Percentiles rank a stretch among this genome's conserved stretches.
phyloP scores from a whole-genome alignment of 2,888 invertebrate species.

The Eristalis tenax region DNA sequence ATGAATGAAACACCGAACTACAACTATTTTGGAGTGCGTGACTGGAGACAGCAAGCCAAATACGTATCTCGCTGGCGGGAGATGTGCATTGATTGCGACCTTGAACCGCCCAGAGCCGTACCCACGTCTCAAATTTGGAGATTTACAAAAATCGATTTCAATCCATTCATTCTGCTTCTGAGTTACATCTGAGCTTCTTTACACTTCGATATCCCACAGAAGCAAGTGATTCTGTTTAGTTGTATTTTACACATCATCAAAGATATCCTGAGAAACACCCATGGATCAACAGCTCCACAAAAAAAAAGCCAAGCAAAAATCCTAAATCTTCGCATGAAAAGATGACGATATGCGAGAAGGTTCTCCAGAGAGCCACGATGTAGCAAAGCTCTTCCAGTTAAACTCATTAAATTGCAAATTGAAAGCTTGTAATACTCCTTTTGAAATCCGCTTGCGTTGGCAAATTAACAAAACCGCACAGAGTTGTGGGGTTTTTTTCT shows the following conservation, averaged over 20 bases:
- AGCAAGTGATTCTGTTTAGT: neutral
- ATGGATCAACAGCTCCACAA: neutral
- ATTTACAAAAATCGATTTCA: no score
- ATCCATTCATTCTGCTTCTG: no score
- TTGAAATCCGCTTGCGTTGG: conserved; percentile 36
- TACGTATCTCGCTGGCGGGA: no score
- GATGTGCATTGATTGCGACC: no score
- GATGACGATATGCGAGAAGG: neutral
- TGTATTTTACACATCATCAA: neutral
- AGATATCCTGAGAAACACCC: neutral
- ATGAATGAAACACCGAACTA: no score
- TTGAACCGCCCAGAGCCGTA: no score
- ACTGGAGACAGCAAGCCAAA: no score
- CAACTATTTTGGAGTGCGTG: no score
- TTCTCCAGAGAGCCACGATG: neutral
- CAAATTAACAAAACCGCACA: conserved; percentile 47
- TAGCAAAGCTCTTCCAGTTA: neutral
- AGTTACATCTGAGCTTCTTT: no score
- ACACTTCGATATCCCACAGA: no score
- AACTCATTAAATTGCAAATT: conserved; percentile 9
- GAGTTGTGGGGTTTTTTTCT: neutral
- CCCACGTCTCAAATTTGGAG: no score
- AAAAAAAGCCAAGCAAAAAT: neutral
- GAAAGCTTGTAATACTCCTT: conserved; percentile 32
- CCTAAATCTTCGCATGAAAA: neutral